Conservation (phyloP, 1,140 invertebrate genomes). For the Cylas formicarius region DNA sequence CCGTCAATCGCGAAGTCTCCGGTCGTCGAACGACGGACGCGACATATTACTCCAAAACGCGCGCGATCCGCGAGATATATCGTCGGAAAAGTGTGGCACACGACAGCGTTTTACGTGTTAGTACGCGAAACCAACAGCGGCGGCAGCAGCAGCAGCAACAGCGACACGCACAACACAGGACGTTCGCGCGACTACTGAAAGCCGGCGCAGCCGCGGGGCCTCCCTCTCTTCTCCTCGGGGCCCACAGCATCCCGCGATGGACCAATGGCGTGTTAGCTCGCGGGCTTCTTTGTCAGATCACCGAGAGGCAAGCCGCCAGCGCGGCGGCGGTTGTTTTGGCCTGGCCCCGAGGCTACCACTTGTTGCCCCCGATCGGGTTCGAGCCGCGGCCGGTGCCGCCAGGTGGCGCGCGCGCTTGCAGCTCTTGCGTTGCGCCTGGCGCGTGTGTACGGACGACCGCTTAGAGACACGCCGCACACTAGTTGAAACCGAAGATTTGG, state of each 20-base stretch:
- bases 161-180: conserved; percentile 21
- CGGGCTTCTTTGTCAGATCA: conserved; percentile 26
- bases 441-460: neutral
- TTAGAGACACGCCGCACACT: neutral
- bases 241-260: conserved; percentile 33
- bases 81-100: no score
- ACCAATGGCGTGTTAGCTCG: conserved; percentile 30
- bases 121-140: no score
- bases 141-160: no score
- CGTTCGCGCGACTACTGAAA: conserved; percentile 36
- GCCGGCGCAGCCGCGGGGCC: conserved; percentile 35
- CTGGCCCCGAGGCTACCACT: conserved; percentile 31
- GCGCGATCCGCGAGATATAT: no score
- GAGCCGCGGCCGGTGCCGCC: neutral
- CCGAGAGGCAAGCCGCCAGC: conserved; percentile 16
- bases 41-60: no score
- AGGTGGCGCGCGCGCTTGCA: neutral
- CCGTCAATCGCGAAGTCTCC: neutral
- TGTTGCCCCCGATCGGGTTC: conserved; percentile 19
- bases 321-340: conserved; percentile 21
- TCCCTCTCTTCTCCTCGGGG: conserved; percentile 31
- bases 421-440: conserved; percentile 9
- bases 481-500: no score
- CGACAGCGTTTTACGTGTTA: no score
- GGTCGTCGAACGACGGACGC: no score